phyloP scores from a whole-genome alignment of 2,888 invertebrate genomes.

The Corythucha ciliata region DNA sequence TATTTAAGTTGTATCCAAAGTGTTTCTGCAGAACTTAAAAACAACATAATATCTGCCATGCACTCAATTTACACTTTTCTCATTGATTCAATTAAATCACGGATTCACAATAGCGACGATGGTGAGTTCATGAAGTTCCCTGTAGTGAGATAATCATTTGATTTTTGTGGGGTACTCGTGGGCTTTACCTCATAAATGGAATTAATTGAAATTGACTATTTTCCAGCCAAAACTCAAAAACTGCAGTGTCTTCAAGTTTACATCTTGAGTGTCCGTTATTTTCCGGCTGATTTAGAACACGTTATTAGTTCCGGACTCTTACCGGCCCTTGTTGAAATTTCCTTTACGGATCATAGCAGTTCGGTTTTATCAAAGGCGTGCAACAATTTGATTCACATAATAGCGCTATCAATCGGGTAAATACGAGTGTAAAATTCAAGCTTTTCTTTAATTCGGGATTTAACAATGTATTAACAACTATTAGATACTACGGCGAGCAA shows the following conservation, averaged over 20 bases:
- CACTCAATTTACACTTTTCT: conserved; percentile 48
- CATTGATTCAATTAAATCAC: conserved; percentile 43
- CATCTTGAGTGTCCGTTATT: conserved; percentile 48
- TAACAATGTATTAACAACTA: not conserved
- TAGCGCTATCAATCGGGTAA: conserved; percentile 48
- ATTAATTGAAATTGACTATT: too few species aligned
- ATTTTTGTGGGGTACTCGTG: not conserved
- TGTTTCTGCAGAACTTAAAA: conserved; percentile 45
- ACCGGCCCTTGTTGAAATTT: conserved; percentile 43
- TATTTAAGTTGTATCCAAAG: conserved; percentile 50
- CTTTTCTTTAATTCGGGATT: not conserved
- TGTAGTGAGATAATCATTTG: not conserved
- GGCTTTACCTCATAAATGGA: not conserved
- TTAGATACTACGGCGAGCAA: conserved; percentile 42
- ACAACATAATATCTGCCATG: conserved; percentile 46
- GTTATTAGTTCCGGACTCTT: conserved; percentile 49
- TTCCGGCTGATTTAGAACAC: conserved; percentile 48
- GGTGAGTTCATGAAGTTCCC: conserved; percentile 13
- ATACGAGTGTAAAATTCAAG: conserved; percentile 26
- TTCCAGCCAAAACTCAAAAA: conserved; percentile 28
- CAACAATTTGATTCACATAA: conserved; percentile 47
- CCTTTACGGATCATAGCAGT: conserved; percentile 31
- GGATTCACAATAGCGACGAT: conserved; percentile 20
- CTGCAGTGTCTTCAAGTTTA: conserved; percentile 46
- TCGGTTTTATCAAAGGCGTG: conserved; percentile 45